Conservation (phyloP, 2,797 vertebrate species). For the Hephaestus fuliginosus region DNA sequence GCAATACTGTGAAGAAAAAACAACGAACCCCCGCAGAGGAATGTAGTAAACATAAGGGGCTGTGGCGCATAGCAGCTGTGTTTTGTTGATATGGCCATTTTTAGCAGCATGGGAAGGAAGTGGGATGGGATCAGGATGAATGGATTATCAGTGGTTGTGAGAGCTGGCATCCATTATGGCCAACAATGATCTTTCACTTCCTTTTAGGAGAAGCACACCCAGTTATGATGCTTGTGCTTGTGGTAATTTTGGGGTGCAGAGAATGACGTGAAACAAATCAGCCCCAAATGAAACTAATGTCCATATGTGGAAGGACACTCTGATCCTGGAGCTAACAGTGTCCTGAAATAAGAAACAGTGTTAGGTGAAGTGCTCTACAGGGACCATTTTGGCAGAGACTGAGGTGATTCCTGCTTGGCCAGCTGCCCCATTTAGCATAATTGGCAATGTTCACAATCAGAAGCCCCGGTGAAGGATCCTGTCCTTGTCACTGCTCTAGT, state of each 20-base stretch:
- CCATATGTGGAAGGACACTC: neutral
- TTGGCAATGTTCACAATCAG: slow-evolving; percentile 50
- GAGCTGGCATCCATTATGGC: neutral
- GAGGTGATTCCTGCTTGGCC: slow-evolving; percentile 49
- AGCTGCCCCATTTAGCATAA: slow-evolving; percentile 50
- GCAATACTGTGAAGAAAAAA: slow-evolving; percentile 4
- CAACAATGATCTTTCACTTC: neutral
- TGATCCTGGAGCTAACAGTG: slow-evolving; percentile 2
- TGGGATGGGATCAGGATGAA: neutral
- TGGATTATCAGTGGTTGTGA: slow-evolving; percentile 4
- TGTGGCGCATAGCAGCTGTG: slow-evolving; percentile 19
- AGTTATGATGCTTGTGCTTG: neutral
- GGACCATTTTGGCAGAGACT: slow-evolving; percentile 35
- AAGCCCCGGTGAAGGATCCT: slow-evolving; percentile 18
- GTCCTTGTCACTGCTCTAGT: slow-evolving; percentile 26
- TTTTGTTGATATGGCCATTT: slow-evolving; percentile 22
- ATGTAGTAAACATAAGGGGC: slow-evolving; percentile 15
- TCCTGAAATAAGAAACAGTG: slow-evolving; percentile 16
- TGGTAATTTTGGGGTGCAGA: neutral
- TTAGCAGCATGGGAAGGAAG: slow-evolving; percentile 26
- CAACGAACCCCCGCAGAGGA: slow-evolving; percentile 16
- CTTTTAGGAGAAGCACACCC: neutral
- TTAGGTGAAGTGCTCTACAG: slow-evolving; percentile 42
- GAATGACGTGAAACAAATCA: neutral
- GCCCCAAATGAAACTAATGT: neutral